Conservation (phyloP, 2,797 vertebrate species). For the Sorex maritimensis region DNA sequence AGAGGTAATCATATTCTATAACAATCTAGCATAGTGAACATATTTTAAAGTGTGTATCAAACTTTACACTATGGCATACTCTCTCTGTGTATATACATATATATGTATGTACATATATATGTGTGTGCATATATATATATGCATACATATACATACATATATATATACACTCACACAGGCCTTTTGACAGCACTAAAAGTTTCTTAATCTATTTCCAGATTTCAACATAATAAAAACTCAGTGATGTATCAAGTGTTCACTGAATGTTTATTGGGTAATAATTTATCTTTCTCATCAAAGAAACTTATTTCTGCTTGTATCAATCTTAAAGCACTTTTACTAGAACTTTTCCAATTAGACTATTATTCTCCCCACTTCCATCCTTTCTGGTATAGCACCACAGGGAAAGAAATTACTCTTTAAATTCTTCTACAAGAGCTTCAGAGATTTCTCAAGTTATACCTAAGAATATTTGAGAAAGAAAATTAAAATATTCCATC, state of each 20-base stretch:
- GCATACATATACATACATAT: background rate
- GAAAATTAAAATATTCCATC: background rate
- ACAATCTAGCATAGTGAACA: background rate
- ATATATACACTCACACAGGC: too few relatives aligned
- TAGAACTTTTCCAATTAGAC: conserved; percentile 27
- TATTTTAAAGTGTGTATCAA: conserved; percentile 17
- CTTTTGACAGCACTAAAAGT: background rate
- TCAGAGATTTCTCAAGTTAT: conserved; percentile 13
- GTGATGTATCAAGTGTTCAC: background rate
- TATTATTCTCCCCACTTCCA: background rate
- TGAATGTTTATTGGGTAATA: conserved; percentile 41
- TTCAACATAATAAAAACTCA: conserved; percentile 24
- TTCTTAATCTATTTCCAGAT: conserved; percentile 42
- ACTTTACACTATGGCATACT: background rate
- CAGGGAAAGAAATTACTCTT: background rate
- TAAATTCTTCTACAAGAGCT: background rate
- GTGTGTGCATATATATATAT: background rate
- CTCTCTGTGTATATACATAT: background rate
- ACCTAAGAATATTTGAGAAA: conserved; percentile 16
- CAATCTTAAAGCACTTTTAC: conserved; percentile 20
- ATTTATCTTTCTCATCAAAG: conserved; percentile 41
- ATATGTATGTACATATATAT: too few relatives aligned
- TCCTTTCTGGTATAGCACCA: background rate
- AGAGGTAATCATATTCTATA: background rate
- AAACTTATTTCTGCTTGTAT: conserved; percentile 32